Base-by-base conservation (phyloP, 2,113 vertebrate species). In the Calyptomena viridis region DNA sequence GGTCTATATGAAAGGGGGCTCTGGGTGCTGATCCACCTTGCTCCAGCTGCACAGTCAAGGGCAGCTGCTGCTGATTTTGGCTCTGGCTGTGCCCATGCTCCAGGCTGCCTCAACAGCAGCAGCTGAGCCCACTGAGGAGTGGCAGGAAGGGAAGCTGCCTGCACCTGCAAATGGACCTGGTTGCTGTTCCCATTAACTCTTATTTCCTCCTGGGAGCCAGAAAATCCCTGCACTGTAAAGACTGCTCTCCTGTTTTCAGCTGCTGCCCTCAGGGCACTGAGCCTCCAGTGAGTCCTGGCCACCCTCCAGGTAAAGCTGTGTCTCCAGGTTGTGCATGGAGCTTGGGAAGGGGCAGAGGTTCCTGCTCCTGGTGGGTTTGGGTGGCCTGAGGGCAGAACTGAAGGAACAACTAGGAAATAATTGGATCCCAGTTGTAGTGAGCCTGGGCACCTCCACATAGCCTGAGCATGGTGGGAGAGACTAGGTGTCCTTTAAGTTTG, bases 281-380 rank as follows among this genome's bases (percentile, higher is more conserved):
- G 22, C 3, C 12, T 11, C 3, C 23, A 0, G 13, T 1, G 40
- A 78, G 15, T 9, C 22, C 31, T 4, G 2, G 31, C 9, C 5
- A 4, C 30, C 4, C 2, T 8, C 9, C 37, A 73, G 73, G 56
- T 78, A 72, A 52, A 31, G n/a, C 9, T n/a, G 27, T 1, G 1
- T 8, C 25, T 58, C 31, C 0, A 5, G 40, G 46, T 31, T 64
- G 19, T 1, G 3, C 0, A 0, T 5, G 47, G 59, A 40, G 31
- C 14, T 88, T 2, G 4, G 55, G n/a, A 49, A 22, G 46, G 68
- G 50, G 24, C 17, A 62, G 76, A 28, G 28, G 22, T 4, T 92
- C 25, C 2, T 3, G 28, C 25, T 53, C 2, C 18, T 1, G 0
- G 3, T 14, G 31, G 21, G 21, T 35, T 39, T 83, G 31, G 33